A percentile compares a stretch with the other conserved stretches of the same genome.
These are phyloP conservation scores for Aurelia aurita complex sp. Pacific DNA, from an alignment of 30 jellyfish, hydroid and myxozoan genomes.

Conservation along the genomic window DNA sequence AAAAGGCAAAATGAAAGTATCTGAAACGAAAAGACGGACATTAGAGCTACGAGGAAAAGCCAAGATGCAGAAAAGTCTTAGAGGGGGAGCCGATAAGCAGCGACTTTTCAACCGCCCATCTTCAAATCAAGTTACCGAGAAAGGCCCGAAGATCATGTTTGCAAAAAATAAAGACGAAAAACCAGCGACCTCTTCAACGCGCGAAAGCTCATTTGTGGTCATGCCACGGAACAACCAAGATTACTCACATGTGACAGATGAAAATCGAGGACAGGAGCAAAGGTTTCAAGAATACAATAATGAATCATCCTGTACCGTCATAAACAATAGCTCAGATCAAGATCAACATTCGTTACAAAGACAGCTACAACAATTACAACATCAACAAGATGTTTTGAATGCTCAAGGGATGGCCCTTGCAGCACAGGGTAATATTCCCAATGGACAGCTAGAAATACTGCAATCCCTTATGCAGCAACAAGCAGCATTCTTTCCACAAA, in stretches of 20 bases:
- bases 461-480: slow-evolving; percentile 48
- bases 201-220: background rate
- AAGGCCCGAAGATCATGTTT: background rate
- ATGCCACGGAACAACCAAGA: background rate
- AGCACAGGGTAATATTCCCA: slow-evolving; percentile 40
- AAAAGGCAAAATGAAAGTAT: slow-evolving; percentile 34
- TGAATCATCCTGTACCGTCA: background rate
- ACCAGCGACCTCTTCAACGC: background rate
- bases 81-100: slow-evolving; percentile 5
- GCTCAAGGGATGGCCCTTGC: slow-evolving; percentile 73
- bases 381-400: slow-evolving; percentile 56
- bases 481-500: background rate
- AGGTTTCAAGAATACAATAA: background rate
- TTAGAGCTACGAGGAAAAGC: slow-evolving; percentile 50
- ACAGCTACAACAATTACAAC: slow-evolving; percentile 60
- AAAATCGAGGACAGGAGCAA: background rate
- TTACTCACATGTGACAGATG: background rate
- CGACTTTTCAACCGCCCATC: background rate
- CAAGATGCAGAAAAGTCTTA: slow-evolving; percentile 6
- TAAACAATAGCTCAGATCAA: background rate
- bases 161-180: background rate
- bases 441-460: slow-evolving; percentile 35
- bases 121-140: background rate
- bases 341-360: slow-evolving; percentile 45
- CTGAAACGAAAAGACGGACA: slow-evolving; percentile 49